Evolutionary conservation across 35 echinoderm and acorn worm genomes (phyloP).

Genomic region (Nesometra sesokonis): DNA sequence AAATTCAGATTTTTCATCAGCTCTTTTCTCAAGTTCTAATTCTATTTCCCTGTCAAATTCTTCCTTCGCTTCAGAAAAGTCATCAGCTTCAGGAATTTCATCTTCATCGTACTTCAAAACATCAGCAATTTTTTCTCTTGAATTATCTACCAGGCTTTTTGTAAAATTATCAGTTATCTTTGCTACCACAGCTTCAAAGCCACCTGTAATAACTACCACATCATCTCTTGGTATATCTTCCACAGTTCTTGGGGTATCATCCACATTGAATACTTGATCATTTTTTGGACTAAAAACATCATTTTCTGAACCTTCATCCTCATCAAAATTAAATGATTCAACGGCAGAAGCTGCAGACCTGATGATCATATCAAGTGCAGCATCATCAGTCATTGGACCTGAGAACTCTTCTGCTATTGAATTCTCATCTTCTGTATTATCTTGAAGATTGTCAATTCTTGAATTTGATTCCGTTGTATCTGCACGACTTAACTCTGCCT

Average conservation of each 20-base stretch:
- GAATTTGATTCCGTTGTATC: not conserved
- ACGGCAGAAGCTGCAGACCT: slow-evolving; percentile 73
- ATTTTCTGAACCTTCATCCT: not conserved
- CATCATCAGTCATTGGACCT: slow-evolving; percentile 71
- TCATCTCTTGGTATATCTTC: not conserved
- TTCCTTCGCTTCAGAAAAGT: not conserved
- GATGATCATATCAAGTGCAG: slow-evolving; percentile 71
- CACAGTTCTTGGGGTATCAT: not conserved
- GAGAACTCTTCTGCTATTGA: slow-evolving; percentile 71
- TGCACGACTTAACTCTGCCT: not conserved
- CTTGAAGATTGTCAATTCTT: not conserved
- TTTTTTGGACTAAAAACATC: not conserved
- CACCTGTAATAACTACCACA: not conserved
- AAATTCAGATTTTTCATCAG: not conserved
- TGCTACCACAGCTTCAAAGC: not conserved
- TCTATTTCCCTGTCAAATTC: not conserved
- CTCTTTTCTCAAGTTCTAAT: not conserved
- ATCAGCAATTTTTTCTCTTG: not conserved
- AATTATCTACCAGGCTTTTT: not conserved
- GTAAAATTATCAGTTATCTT: slow-evolving; percentile 8
- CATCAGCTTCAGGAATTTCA: not conserved
- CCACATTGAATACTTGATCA: not conserved
- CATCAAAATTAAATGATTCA: slow-evolving; percentile 58
- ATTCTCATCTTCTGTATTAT: slow-evolving; percentile 57
- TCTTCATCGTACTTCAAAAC: not conserved